Evolutionary conservation across 2,113 vertebrate genomes (phyloP), one percentile per base, ranked within the genome.

Genomic region (Martes martes): DNA sequence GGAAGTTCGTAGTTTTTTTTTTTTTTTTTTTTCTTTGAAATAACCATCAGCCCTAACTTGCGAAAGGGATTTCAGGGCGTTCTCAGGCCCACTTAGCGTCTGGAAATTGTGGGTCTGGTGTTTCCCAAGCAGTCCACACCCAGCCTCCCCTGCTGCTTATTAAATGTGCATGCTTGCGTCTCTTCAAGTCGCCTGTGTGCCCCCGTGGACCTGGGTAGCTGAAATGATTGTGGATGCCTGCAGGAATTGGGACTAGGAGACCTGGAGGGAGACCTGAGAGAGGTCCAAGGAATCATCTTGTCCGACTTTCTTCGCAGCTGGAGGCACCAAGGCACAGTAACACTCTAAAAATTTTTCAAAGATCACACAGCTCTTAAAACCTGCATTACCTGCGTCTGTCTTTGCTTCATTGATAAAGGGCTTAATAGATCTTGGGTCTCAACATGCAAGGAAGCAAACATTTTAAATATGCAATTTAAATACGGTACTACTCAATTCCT

Each of bases 381-480:
- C 21, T 23, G 47, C 6, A 1, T 6, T 80, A 16, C 24, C 33
- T 42, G 55, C 6, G 1, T 33, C 0, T 57, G 31, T 19, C 61
- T 84, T 74, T 24, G 1, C n/a, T 50, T 79, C 15, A 24, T 0
- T 23, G 88, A 39, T 89, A 23, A 21, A 61, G 83, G 78, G 47
- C n/a, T 63, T 78, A n/a, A 39, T 14, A n/a, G 24, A 4, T 59
- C 11, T 24, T 59, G n/a, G 19, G 42, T 47, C 31, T 96, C 82
- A 55, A 31, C 33, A 63, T 63, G n/a, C 87, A 87, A 61, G 76
- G 78, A 92, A 74, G 45, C 59, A 91, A 92, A 92, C 79, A 42
- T 86, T 95, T 93, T 21, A 11, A 83, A 80, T 91, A 63, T 6
- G 71, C 74, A 83, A 94, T 80, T 96, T 97, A 86, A 94, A 90